phyloP scores from a whole-genome alignment of 2,797 vertebrate genomes.

The Tarsius wallacei region DNA sequence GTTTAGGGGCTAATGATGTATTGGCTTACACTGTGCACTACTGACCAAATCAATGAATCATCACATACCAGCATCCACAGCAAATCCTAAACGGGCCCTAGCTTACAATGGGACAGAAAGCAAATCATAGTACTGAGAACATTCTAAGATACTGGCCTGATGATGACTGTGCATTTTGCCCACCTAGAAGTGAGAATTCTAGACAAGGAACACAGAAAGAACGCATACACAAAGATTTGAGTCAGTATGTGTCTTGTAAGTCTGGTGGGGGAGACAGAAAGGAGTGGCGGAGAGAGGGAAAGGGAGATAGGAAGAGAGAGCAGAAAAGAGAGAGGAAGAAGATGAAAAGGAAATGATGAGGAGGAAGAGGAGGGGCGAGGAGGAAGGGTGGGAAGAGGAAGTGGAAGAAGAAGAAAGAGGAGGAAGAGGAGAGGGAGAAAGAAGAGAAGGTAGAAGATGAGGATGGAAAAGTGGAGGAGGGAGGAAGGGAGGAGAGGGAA shows the following conservation, averaged over 20 bases:
- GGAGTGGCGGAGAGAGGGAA: accelerated
- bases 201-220: background rate
- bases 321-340: too few relatives aligned
- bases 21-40: constrained; percentile 55
- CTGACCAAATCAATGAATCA: constrained; percentile 74
- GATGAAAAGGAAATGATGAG: background rate
- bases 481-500: background rate
- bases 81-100: constrained; percentile 2
- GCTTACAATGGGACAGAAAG: background rate
- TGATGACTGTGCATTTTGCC: background rate
- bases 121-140: background rate
- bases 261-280: background rate
- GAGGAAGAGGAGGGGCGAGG: too few relatives aligned
- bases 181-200: background rate
- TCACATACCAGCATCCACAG: constrained; percentile 72
- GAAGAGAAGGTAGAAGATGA: background rate
- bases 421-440: background rate
- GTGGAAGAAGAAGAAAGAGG: too few relatives aligned
- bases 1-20: constrained; percentile 86
- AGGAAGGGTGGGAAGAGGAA: too few relatives aligned
- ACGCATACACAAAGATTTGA: background rate
- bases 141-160: background rate
- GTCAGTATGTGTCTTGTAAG: background rate
- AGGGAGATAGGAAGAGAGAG: too few relatives aligned
- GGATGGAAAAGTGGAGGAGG: background rate